Percentiles rank a stretch among this genome's conserved stretches.
phyloP scores from a whole-genome alignment of 1,140 invertebrate genomes.

The Platyura marginata region DNA sequence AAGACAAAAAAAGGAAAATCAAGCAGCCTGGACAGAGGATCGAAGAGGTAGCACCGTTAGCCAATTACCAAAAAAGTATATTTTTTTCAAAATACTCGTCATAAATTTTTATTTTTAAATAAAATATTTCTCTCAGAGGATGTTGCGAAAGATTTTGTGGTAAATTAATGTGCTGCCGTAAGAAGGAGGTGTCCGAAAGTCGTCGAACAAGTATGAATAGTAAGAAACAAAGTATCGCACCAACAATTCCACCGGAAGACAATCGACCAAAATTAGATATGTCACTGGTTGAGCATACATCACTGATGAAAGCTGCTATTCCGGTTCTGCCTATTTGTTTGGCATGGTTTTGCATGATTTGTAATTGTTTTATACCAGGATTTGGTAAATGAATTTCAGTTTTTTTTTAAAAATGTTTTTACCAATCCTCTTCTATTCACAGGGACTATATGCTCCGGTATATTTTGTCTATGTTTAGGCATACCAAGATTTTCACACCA shows the following conservation, averaged over 20 bases:
- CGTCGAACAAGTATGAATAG: slow-evolving; percentile 36
- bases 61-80: neutral
- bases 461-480: slow-evolving; percentile 74
- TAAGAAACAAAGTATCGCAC: slow-evolving; percentile 38
- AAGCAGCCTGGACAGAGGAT: slow-evolving; percentile 8
- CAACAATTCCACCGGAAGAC: slow-evolving; percentile 43
- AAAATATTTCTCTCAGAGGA: slow-evolving; percentile 1
- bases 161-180: slow-evolving; percentile 11
- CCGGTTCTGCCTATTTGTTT: slow-evolving; percentile 67
- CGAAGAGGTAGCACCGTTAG: slow-evolving; percentile 18
- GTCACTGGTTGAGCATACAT: slow-evolving; percentile 57
- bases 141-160: slow-evolving; percentile 7
- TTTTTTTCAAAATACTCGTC: too few species aligned
- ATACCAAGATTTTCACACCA: slow-evolving; percentile 65
- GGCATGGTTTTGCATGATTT: slow-evolving; percentile 69
- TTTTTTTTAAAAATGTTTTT: neutral
- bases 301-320: slow-evolving; percentile 72
- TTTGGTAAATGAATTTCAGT: slow-evolving; percentile 37
- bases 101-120: too few species aligned
- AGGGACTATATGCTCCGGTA: slow-evolving; percentile 76
- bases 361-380: slow-evolving; percentile 73
- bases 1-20: slow-evolving; percentile 7
- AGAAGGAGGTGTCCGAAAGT: slow-evolving; percentile 25
- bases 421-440: slow-evolving; percentile 7
- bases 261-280: slow-evolving; percentile 60